Evolutionary conservation across 2,797 vertebrate species (phyloP).

Genomic region (Bradypus variegatus): DNA sequence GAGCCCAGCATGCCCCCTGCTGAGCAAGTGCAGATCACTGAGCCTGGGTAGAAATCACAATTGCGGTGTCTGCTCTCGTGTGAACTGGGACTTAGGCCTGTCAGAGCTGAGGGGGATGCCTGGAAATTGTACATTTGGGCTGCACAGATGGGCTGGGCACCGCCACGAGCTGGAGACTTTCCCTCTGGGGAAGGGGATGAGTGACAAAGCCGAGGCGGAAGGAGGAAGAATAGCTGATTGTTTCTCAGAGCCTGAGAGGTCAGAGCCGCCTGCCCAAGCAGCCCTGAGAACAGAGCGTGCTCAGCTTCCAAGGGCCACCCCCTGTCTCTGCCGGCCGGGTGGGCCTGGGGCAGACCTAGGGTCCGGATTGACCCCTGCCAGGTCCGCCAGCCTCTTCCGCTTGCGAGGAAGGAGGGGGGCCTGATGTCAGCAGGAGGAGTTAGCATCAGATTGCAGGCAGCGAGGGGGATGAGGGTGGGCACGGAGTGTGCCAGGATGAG

Average conservation of each 20-base stretch:
- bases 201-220: not conserved
- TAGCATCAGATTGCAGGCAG: not conserved
- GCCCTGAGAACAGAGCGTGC: conserved; percentile 36
- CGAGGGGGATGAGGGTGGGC: not conserved
- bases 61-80: not conserved
- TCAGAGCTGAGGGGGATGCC: rapidly evolving
- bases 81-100: not conserved
- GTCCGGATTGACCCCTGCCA: not conserved
- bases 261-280: not conserved
- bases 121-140: not conserved
- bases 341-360: not conserved
- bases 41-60: not conserved
- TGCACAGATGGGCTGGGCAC: not conserved
- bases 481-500: rapidly evolving
- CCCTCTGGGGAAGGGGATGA: not conserved
- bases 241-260: conserved; percentile 34
- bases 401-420: not conserved
- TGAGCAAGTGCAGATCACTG: not conserved
- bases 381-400: not conserved
- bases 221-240: conserved; percentile 55
- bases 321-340: not conserved
- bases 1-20: not conserved
- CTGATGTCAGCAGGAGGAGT: not conserved
- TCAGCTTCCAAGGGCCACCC: conserved; percentile 22
- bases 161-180: not conserved